Conservation (phyloP, 2,888 invertebrate species). For the Cordilura impudica region DNA sequence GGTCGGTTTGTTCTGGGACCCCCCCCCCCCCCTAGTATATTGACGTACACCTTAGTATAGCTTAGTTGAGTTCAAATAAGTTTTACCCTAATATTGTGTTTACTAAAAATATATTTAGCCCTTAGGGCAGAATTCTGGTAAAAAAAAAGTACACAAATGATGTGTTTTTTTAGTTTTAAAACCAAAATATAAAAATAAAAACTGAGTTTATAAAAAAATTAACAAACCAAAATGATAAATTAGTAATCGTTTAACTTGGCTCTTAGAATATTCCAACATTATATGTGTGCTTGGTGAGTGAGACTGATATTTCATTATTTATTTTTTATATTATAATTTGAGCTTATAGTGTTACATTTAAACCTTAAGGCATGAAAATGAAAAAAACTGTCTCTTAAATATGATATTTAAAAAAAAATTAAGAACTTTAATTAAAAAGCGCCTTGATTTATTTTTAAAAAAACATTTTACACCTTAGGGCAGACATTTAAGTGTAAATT, state of each 20-base stretch:
- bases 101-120: slow-evolving; percentile 12
- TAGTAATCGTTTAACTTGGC: slow-evolving; percentile 62
- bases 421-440: slow-evolving; percentile 47
- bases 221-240: slow-evolving; percentile 68
- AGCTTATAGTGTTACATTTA: slow-evolving; percentile 46
- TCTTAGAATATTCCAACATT: slow-evolving; percentile 45
- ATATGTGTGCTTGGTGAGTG: no score
- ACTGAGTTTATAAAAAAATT: slow-evolving; percentile 55
- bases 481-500: background rate
- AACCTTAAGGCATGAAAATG: slow-evolving; percentile 36
- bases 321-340: slow-evolving; percentile 13
- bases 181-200: background rate
- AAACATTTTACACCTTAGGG: slow-evolving; percentile 8
- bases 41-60: no score
- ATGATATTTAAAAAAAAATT: background rate
- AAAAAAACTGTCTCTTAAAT: slow-evolving; percentile 28
- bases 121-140: slow-evolving; percentile 35
- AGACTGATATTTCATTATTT: no score
- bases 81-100: no score
- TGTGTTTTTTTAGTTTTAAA: slow-evolving; percentile 29
- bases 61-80: no score
- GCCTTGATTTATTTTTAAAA: slow-evolving; percentile 21
- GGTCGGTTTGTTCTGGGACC: no score
- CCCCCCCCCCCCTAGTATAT: no score
- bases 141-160: slow-evolving; percentile 36